Evolutionary conservation across 1,140 invertebrate genomes (phyloP).

Genomic region (Hirudo medicinalis): DNA sequence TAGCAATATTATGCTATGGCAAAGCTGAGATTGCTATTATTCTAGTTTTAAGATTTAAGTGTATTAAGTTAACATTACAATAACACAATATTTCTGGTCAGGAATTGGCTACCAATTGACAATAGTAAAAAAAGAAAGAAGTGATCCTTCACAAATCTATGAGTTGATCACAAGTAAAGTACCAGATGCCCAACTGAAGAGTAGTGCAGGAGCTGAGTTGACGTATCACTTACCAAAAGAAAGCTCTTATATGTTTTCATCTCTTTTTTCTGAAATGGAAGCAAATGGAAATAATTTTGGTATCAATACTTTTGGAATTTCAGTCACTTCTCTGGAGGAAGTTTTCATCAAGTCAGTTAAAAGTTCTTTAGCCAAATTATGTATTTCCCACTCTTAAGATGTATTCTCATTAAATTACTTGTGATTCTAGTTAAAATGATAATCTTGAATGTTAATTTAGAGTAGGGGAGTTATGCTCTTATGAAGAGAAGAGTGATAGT

Average conservation of each 20-base stretch:
- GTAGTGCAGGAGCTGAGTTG: conserved; percentile 1
- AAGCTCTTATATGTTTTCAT: conserved; percentile 24
- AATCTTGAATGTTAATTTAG: too few relatives aligned
- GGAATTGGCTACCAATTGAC: conserved; percentile 34
- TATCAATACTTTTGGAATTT: conserved; percentile 35
- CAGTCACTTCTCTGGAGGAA: conserved; percentile 39
- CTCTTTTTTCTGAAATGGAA: conserved; percentile 34
- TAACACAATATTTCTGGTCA: not conserved
- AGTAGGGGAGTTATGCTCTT: not conserved
- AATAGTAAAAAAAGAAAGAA: not conserved
- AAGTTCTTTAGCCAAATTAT: too few relatives aligned
- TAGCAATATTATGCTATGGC: too few relatives aligned
- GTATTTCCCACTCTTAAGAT: too few relatives aligned
- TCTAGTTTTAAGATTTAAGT: too few relatives aligned
- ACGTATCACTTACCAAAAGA: conserved; percentile 14
- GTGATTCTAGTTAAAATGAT: too few relatives aligned
- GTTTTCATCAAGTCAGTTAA: conserved; percentile 22
- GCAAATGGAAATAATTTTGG: conserved; percentile 24
- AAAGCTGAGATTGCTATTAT: too few relatives aligned
- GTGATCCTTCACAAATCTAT: conserved; percentile 2
- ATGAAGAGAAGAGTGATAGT: not conserved
- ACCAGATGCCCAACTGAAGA: not conserved
- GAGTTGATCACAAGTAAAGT: conserved; percentile 5
- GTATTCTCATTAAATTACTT: too few relatives aligned
- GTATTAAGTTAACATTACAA: too few relatives aligned